phyloP scores from a whole-genome alignment of 2,888 invertebrate species.

The Epinotia demarniana region DNA sequence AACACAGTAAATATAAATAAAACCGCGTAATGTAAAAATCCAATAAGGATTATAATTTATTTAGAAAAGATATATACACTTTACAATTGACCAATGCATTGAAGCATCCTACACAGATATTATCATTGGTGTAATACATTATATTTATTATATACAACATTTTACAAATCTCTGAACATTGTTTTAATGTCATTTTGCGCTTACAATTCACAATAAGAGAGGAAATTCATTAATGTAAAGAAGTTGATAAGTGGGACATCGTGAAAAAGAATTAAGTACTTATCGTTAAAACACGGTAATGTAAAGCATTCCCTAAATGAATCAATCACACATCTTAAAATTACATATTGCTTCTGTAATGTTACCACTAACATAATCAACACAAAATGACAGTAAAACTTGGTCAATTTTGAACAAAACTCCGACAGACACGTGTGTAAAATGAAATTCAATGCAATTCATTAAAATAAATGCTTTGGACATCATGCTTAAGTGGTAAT shows the following conservation, averaged over 20 bases:
- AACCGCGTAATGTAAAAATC: constrained; percentile 71
- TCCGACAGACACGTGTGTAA: constrained; percentile 37
- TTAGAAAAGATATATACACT: constrained; percentile 82
- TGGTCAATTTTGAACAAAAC: constrained; percentile 51
- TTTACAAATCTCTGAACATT: constrained; percentile 59
- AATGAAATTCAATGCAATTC: constrained; percentile 42
- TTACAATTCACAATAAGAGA: constrained; percentile 38
- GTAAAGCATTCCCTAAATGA: neutral
- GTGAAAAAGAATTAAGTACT: constrained; percentile 38
- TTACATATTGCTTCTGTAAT: constrained; percentile 56
- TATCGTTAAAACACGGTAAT: constrained; percentile 16
- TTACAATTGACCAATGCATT: constrained; percentile 80
- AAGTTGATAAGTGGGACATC: constrained; percentile 30
- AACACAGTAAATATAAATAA: constrained; percentile 51
- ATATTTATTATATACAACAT: constrained; percentile 65
- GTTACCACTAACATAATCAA: constrained; percentile 48
- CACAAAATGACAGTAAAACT: constrained; percentile 47
- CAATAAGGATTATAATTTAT: constrained; percentile 83
- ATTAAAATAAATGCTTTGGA: constrained; percentile 46
- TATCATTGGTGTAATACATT: constrained; percentile 76
- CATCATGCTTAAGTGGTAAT: constrained; percentile 36
- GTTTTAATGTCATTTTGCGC: constrained; percentile 65
- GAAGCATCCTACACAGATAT: constrained; percentile 69
- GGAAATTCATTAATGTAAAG: constrained; percentile 28
- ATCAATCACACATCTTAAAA: constrained; percentile 25